Conservation (phyloP, 2,888 invertebrate species). For the Agrilus biguttatus region DNA sequence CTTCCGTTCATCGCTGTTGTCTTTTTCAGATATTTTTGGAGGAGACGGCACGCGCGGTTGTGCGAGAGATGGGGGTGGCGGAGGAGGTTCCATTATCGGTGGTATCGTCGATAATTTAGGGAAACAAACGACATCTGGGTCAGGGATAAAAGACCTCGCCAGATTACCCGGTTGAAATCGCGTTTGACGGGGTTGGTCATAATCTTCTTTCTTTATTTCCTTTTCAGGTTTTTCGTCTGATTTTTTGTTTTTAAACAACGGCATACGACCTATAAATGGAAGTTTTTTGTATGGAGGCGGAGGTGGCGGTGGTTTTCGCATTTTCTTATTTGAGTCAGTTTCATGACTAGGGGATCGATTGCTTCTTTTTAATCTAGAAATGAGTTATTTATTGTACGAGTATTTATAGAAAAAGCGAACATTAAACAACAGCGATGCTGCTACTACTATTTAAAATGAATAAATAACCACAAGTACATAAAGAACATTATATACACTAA, state of each 20-base stretch:
- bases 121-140: slow-evolving; percentile 30
- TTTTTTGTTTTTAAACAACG: slow-evolving; percentile 52
- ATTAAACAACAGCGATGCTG: no score
- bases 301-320: slow-evolving; percentile 21
- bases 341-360: neutral
- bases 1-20: slow-evolving; percentile 2
- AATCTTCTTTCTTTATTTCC: slow-evolving; percentile 38
- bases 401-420: no score
- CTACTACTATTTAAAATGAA: no score
- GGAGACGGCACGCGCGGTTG: slow-evolving; percentile 17
- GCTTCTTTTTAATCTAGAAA: no score
- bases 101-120: slow-evolving; percentile 28
- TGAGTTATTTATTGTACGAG: no score
- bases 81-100: slow-evolving; percentile 20
- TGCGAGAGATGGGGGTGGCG: slow-evolving; percentile 13
- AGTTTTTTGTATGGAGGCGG: slow-evolving; percentile 45
- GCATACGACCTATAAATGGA: slow-evolving; percentile 75
- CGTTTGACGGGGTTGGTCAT: slow-evolving; percentile 26
- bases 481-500: no score
- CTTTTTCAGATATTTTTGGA: slow-evolving; percentile 14
- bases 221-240: slow-evolving; percentile 33
- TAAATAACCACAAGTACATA: no score
- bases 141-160: slow-evolving; percentile 28
- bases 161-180: slow-evolving; percentile 29
- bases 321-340: slow-evolving; percentile 5